A percentile compares a stretch with the other conserved stretches of the same genome.
Conservation (phyloP, 2,888 invertebrate genomes). For the Steinernema scapterisci region DNA sequence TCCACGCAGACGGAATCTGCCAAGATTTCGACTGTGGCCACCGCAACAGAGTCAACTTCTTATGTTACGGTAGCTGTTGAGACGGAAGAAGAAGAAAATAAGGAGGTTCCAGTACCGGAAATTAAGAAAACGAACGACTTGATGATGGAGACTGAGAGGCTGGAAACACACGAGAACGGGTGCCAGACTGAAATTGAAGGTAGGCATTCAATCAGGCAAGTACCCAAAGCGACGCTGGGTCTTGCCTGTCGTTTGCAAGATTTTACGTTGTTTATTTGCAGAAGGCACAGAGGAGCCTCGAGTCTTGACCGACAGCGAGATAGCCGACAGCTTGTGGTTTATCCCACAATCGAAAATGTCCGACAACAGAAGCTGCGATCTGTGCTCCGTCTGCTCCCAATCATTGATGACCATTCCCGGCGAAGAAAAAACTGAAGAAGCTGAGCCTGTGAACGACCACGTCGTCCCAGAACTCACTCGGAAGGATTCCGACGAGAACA, state of each 20-base stretch:
- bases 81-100: neutral
- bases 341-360: conserved; percentile 28
- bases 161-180: neutral
- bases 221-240: too few species aligned
- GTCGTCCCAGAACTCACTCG: neutral
- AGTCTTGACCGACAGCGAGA: conserved; percentile 39
- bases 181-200: conserved; percentile 17
- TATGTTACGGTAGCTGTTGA: conserved; percentile 6
- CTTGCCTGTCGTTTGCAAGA: too few species aligned
- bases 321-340: conserved; percentile 40
- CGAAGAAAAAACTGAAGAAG: neutral
- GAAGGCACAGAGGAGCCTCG: conserved; percentile 36
- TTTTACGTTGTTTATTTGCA: too few species aligned
- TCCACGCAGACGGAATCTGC: conserved; percentile 1
- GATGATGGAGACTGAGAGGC: neutral
- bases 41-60: neutral
- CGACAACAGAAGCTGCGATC: neutral
- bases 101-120: neutral
- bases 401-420: conserved; percentile 32
- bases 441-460: neutral
- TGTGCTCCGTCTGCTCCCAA: conserved; percentile 36
- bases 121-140: neutral
- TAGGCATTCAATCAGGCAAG: too few species aligned
- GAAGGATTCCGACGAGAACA: conserved; percentile 31
- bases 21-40: neutral